Conservation (phyloP, 2,113 vertebrate species). For the Emydocephalus ijimae region DNA sequence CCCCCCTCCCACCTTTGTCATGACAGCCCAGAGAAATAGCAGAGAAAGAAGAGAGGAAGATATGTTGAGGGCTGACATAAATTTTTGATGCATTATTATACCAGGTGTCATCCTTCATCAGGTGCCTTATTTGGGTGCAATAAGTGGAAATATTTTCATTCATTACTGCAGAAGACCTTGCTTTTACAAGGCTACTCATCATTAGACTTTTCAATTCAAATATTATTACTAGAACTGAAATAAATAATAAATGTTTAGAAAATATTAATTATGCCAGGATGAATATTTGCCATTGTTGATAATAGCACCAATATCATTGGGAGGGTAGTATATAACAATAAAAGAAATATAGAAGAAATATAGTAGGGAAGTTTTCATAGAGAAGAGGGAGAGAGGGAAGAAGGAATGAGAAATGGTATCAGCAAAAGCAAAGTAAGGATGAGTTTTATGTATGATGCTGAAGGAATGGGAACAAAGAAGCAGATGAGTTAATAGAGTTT, state of each 20-base stretch:
- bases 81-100: background rate
- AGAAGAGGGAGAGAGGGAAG: background rate
- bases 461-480: background rate
- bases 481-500: background rate
- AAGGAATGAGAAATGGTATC: background rate
- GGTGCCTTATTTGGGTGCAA: background rate
- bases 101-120: background rate
- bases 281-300: background rate
- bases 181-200: background rate
- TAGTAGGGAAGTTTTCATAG: background rate
- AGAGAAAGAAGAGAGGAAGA: no score
- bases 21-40: no score
- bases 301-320: background rate
- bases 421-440: background rate
- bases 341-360: background rate
- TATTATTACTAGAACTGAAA: background rate
- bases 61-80: no score
- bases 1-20: no score
- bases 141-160: background rate
- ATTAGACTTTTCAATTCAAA: slow-evolving; percentile 2
- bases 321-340: background rate
- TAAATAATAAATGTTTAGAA: background rate
- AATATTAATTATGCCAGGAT: background rate
- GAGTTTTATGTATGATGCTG: background rate
- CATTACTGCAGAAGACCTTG: background rate